A percentile compares a stretch with the other conserved stretches of the same genome.
Evolutionary conservation across 2,113 vertebrate genomes (phyloP).

Genomic region (Symphodus melops): DNA sequence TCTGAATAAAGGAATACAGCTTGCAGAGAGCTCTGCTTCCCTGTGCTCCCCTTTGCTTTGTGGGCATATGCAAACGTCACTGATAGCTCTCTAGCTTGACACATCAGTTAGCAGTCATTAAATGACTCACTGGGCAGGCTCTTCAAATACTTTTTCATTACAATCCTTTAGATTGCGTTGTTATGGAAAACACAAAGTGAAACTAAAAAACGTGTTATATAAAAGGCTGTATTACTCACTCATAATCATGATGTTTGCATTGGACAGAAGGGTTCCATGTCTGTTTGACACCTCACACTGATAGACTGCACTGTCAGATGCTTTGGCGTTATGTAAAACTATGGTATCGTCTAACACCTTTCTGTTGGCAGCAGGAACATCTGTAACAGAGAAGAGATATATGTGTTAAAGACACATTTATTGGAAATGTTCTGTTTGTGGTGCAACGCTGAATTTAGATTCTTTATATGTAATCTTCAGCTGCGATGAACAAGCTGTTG

Average conservation of each 20-base stretch:
- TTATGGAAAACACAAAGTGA: background rate
- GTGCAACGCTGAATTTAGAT: background rate
- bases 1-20: conserved; percentile 32
- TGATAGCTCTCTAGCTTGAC: conserved; percentile 13
- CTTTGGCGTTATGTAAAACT: conserved; percentile 85
- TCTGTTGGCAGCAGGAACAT: conserved; percentile 71
- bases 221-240: conserved; percentile 81
- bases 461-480: background rate
- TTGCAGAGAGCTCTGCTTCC: conserved; percentile 40
- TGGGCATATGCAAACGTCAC: conserved; percentile 45
- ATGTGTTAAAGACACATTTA: background rate
- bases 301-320: conserved; percentile 90
- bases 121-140: conserved; percentile 44
- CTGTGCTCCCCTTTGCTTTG: conserved; percentile 35
- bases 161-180: background rate
- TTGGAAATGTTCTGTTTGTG: background rate
- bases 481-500: background rate
- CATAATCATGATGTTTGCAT: conserved; percentile 91
- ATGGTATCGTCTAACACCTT: conserved; percentile 80
- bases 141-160: no score
- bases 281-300: conserved; percentile 93
- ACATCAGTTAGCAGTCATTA: conserved; percentile 42
- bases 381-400: conserved; percentile 57
- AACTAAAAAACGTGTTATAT: background rate
- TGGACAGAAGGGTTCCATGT: conserved; percentile 91